Evolutionary conservation across 2,113 vertebrate genomes (phyloP).

Genomic region (Cyprinodon variegatus): DNA sequence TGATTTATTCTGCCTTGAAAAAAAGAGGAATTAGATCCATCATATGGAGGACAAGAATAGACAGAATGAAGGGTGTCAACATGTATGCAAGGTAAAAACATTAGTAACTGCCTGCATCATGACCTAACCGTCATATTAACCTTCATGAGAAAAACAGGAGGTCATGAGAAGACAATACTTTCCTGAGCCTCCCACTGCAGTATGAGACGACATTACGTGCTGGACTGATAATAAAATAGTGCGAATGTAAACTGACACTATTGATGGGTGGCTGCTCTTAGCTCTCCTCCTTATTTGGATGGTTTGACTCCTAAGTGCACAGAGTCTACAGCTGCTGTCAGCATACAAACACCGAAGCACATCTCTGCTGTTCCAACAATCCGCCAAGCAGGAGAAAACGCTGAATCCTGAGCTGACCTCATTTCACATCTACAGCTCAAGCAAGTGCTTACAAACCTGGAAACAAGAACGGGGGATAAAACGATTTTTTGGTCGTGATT

Average conservation of each 20-base stretch:
- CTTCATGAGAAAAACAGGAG: constrained; percentile 17
- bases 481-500: no score
- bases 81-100: constrained; percentile 26
- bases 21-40: constrained; percentile 46
- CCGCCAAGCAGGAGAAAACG: not conserved
- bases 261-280: not conserved
- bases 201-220: not conserved
- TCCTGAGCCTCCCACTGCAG: not conserved
- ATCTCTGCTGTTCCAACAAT: no score
- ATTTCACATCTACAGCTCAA: no score
- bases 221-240: not conserved
- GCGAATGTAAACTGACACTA: no score
- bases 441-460: no score
- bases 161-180: not conserved
- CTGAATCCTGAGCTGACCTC: not conserved
- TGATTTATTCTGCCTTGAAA: constrained; percentile 54
- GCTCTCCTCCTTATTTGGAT: not conserved
- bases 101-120: not conserved
- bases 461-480: no score
- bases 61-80: constrained; percentile 25
- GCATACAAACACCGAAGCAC: not conserved
- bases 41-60: constrained; percentile 45
- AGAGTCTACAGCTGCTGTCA: no score
- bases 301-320: not conserved
- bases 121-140: constrained; percentile 45